Evolutionary conservation across 2,888 invertebrate genomes (phyloP), one percentile per base, ranked within the genome.

Genomic region (Bellardia bayeri): DNA sequence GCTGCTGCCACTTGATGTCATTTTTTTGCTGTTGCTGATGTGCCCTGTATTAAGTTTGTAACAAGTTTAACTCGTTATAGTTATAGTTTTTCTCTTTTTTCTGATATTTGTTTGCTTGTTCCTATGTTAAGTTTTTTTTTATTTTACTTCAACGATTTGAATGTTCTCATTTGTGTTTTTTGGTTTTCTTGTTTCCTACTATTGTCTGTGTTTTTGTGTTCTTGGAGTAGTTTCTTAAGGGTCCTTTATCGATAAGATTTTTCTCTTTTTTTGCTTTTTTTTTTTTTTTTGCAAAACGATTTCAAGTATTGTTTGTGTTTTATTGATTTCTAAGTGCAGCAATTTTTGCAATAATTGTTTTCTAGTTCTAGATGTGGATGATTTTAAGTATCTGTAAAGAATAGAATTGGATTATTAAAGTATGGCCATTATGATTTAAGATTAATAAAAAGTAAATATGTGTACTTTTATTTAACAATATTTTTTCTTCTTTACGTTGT

Each of bases 1-100:
- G 56, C 75, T 76, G 64, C 76, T 82, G 49, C 75, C 82, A 86
- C 88, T 85, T 87, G 90, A 89, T 87, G 89, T 83, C 89, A 88
- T 80, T 86, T 88, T 23, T 68, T 23, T 13, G 14, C 16, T 74
- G 6, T 33, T 61, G 33, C 13, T 58, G 45, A 42, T 33, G 54
- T 82, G 42, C 64, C n/a, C 56, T 78, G 4, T 30, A 5, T 66
- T 9, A 51, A 40, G 45, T 79, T 33, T 69, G 33, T 13, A 68
- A 16, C 23, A 66, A 49, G 51, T 23, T 45, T 56, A 11, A 13
- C 13, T 51, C 54, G 23, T 30, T 42, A 14, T 30, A 42, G 23
- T 30, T 42, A 14, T 30, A 42, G n/a, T 64, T 84, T 33, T 23
- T 23, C 23, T 75, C 49, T 9, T 63, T 84, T 30, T 61, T 45